phyloP scores from a whole-genome alignment of 1,140 invertebrate genomes.

The Schmidtea mediterranea region DNA sequence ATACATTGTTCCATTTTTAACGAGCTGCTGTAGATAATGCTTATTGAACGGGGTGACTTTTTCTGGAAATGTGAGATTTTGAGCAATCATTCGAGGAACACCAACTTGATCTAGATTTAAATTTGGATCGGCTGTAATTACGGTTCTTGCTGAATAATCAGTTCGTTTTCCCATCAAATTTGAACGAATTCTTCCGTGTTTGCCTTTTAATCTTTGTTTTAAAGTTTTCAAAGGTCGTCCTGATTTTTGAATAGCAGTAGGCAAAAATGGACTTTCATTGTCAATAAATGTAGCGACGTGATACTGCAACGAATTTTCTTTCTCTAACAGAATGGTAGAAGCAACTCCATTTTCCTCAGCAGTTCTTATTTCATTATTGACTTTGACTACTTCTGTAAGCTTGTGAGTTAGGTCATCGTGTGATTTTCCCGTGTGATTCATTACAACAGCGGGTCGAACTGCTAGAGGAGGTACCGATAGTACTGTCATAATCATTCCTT shows the following conservation, averaged over 20 bases:
- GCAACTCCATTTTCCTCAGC: conserved; percentile 87
- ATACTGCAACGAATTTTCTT: conserved; percentile 91
- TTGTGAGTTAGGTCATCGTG: conserved; percentile 98
- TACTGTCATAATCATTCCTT: conserved; percentile 96
- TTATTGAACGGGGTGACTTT: conserved; percentile 98
- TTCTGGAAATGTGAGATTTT: conserved; percentile 95
- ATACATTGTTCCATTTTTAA: conserved; percentile 81
- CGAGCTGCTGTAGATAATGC: conserved; percentile 79
- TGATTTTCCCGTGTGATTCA: conserved; percentile 92
- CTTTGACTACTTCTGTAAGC: conserved; percentile 87
- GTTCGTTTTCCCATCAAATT: conserved; percentile 99
- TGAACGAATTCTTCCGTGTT: conserved; percentile 88
- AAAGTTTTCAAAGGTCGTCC: conserved; percentile 91
- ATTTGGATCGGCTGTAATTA: conserved; percentile 97
- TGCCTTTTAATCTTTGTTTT: conserved; percentile 47
- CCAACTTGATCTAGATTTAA: conserved; percentile 83
- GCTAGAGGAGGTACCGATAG: conserved; percentile 79
- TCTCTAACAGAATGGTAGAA: conserved; percentile 76
- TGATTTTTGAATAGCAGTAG: conserved; percentile 83
- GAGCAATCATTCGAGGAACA: conserved; percentile 83
- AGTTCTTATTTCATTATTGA: conserved; percentile 70
- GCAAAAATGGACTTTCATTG: conserved; percentile 92
- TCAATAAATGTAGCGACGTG: conserved; percentile 90
- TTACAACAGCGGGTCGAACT: conserved; percentile 76
- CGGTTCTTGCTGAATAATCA: conserved; percentile 92